A percentile compares a stretch with the other conserved stretches of the same genome.
Conservation (phyloP, 1,140 invertebrate genomes). For the Drosophila sturtevanti region DNA sequence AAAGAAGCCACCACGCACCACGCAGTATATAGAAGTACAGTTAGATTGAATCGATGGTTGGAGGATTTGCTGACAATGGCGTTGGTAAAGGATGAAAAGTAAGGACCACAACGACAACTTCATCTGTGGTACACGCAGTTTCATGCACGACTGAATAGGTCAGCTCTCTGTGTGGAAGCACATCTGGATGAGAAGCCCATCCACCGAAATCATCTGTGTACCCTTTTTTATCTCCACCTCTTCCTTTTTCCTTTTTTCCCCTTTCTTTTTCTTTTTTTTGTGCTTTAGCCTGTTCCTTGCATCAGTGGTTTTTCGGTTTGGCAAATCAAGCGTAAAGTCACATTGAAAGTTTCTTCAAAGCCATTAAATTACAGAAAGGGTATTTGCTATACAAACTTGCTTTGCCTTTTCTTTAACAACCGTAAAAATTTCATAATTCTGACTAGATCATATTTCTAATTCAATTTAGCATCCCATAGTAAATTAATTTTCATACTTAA, state of each 20-base stretch:
- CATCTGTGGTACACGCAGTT: constrained; percentile 53
- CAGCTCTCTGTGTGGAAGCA: constrained; percentile 22
- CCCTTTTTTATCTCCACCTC: too few species aligned
- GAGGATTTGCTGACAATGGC: constrained; percentile 32
- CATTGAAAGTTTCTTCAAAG: constrained; percentile 55
- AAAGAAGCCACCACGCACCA: not conserved
- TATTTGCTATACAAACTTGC: too few species aligned
- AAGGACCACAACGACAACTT: constrained; percentile 34
- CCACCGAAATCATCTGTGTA: constrained; percentile 26
- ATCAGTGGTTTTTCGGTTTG: constrained; percentile 58
- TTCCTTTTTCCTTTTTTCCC: constrained; percentile 37
- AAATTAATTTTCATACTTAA: too few species aligned
- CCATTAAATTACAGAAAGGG: constrained; percentile 9
- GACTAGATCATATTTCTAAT: too few species aligned
- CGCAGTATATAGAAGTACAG: not conserved
- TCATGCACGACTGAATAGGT: constrained; percentile 66
- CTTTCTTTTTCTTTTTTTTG: constrained; percentile 34
- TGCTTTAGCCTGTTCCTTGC: constrained; percentile 22
- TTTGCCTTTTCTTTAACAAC: too few species aligned
- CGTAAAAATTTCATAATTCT: not conserved
- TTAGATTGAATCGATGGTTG: not conserved
- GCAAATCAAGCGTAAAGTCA: constrained; percentile 73
- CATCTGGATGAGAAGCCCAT: not conserved
- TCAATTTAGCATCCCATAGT: too few species aligned
- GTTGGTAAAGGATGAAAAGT: constrained; percentile 1